Percentiles rank a stretch among this genome's conserved stretches.
Conservation (phyloP, 2,888 invertebrate species). For the Mimachlamys varia region DNA sequence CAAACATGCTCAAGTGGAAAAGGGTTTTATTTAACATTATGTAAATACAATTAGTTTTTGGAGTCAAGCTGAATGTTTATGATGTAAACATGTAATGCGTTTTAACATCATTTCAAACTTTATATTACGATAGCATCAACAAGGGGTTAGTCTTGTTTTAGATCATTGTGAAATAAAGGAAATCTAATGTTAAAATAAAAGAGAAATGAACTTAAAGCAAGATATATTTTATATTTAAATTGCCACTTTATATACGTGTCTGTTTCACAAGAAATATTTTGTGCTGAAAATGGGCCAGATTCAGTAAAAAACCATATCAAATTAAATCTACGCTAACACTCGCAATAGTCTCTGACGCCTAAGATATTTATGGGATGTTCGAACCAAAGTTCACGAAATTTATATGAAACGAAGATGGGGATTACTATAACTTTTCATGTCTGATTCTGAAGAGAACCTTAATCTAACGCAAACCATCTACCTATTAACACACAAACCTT, state of each 20-base stretch:
- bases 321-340: background rate
- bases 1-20: background rate
- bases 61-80: background rate
- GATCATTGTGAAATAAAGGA: background rate
- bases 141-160: background rate
- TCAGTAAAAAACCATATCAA: constrained; percentile 5
- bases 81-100: background rate
- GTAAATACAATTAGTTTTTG: background rate
- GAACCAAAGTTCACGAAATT: background rate
- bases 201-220: background rate
- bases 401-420: background rate
- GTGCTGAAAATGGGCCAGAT: background rate
- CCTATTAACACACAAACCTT: constrained; percentile 14
- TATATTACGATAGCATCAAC: background rate
- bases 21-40: background rate
- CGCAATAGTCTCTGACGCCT: background rate
- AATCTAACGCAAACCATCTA: constrained; percentile 5
- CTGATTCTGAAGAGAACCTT: background rate
- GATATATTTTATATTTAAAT: background rate
- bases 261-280: background rate
- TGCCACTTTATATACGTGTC: background rate
- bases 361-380: background rate
- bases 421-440: background rate
- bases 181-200: background rate
- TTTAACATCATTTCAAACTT: background rate